Percentiles rank a stretch among this genome's conserved stretches.
Evolutionary conservation across 2,888 invertebrate genomes (phyloP).

Genomic region (Ormyrus pomaceus): DNA sequence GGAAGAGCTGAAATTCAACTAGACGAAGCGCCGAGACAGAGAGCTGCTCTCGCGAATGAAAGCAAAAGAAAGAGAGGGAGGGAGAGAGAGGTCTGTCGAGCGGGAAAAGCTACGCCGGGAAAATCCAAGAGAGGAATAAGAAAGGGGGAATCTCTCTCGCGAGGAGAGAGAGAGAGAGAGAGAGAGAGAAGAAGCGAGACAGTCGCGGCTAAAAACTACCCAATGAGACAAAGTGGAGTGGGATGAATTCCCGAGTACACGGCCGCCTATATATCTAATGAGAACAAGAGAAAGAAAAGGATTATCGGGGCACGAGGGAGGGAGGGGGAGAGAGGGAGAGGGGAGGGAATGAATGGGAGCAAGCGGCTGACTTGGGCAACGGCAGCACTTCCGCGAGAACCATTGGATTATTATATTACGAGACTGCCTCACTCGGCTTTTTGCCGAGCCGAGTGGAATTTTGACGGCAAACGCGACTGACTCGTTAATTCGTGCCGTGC

Average conservation of each 20-base stretch:
- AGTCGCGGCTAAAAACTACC: not conserved
- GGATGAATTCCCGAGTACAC: constrained; percentile 11
- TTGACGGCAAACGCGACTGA: too few relatives aligned
- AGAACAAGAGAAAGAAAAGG: constrained; percentile 51
- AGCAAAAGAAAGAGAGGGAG: constrained; percentile 28
- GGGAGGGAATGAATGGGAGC: constrained; percentile 55
- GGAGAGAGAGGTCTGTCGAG: constrained; percentile 56
- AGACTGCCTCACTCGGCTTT: not conserved
- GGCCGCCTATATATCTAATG: constrained; percentile 9
- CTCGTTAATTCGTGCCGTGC: too few relatives aligned
- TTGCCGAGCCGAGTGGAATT: too few relatives aligned
- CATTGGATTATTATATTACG: constrained; percentile 66
- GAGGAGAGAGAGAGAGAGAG: too few relatives aligned
- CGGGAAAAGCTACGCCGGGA: constrained; percentile 43
- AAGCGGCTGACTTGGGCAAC: constrained; percentile 63
- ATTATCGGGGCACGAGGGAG: constrained; percentile 40
- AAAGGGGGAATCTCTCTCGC: not conserved
- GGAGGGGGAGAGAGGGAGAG: constrained; percentile 53
- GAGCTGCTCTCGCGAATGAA: constrained; percentile 3
- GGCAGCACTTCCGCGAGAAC: constrained; percentile 61
- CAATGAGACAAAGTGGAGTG: constrained; percentile 24
- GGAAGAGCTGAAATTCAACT: constrained; percentile 36
- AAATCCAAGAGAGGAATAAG: constrained; percentile 27
- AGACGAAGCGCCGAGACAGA: constrained; percentile 37
- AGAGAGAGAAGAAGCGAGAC: not conserved